Evolutionary conservation across 1,140 invertebrate species (phyloP), one percentile per base, ranked within the genome.

Genomic region (Drosophila equinoxialis): DNA sequence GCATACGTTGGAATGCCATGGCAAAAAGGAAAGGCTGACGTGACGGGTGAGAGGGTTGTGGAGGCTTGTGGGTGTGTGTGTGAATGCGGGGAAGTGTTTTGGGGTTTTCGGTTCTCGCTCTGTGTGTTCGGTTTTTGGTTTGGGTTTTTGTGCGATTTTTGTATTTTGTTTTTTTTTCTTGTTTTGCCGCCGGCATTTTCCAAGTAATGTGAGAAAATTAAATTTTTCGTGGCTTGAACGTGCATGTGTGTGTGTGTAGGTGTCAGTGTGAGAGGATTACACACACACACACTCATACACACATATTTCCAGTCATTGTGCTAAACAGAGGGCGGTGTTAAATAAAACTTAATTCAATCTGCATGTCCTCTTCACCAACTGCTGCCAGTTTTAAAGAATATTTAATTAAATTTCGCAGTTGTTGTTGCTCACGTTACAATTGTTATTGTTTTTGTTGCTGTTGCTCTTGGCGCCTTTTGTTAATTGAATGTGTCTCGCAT

Each of bases 151-250:
- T 59, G 66, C 65, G 68, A 60, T 77, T 55, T 70, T 67, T 77
- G 74, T 70, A 76, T 65, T 68, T 78, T 64, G 23, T 48, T 66
- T 75, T 71, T 64, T 60, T 68, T 81, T 72, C 23, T 51, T 51
- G 17, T 51, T 77, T 72, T 71, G 83, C 83, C 84, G 71, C 80
- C 68, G 77, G 83, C 83, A 69, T 79, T 77, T 72, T 69, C 84
- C 80, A 87, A 87, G 83, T 87, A 87, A 87, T 87, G 84, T 87
- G 83, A 89, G 83, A 87, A 87, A 87, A 87, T 87, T 87, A 87
- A 89, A 87, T 87, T 89, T 87, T 89, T 87, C 84, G 84, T 87
- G 73, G 77, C 80, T 72, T 66, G 37, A 30, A 26, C 54, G n/a
- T 63, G 42, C 41, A 57, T 35, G 33, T 39, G 58, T 13, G 23